Evolutionary conservation across 2,888 invertebrate species (phyloP).

Genomic region (Lithophane socia): DNA sequence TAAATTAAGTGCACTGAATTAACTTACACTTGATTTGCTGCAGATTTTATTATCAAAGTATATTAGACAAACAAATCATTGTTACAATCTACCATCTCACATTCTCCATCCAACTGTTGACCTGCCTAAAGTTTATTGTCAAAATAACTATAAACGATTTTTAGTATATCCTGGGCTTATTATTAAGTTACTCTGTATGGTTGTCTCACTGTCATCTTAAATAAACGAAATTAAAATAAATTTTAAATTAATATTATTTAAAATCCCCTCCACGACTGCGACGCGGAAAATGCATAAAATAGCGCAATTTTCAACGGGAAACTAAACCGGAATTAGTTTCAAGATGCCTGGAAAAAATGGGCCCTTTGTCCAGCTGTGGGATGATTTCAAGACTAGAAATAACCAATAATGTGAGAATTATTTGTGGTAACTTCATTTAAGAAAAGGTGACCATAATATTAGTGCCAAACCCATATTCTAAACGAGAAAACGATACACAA

Average conservation of each 20-base stretch:
- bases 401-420: background rate
- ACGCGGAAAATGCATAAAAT: background rate
- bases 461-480: too few species aligned
- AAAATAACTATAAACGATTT: too few species aligned
- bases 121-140: too few species aligned
- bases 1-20: background rate
- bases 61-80: background rate
- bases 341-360: background rate
- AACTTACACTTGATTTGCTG: background rate
- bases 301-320: background rate
- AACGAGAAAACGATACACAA: background rate
- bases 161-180: too few species aligned
- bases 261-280: background rate
- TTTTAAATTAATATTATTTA: too few species aligned
- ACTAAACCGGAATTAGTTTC: background rate
- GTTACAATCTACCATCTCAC: too few species aligned
- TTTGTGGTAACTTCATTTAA: background rate
- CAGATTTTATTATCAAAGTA: background rate
- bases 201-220: too few species aligned
- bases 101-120: too few species aligned
- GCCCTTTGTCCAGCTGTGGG: background rate
- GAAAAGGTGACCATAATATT: too few species aligned
- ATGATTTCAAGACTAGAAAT: background rate
- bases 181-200: too few species aligned
- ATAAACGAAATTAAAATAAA: too few species aligned